Evolutionary conservation across 2,888 invertebrate species (phyloP), one percentile per base, ranked within the genome.

Genomic region (Actias luna): DNA sequence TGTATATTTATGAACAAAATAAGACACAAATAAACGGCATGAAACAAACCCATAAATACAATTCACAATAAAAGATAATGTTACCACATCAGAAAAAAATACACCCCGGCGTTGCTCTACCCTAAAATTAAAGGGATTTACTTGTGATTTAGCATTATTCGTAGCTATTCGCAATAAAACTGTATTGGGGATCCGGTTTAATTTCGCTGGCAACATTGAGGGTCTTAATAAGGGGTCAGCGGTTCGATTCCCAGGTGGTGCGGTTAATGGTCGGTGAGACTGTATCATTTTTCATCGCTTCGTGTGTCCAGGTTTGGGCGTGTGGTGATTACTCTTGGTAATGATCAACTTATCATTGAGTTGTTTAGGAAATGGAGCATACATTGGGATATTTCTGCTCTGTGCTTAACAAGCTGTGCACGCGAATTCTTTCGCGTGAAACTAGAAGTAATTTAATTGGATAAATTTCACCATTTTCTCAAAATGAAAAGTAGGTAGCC

Each of bases 131-230:
- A 65, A 67, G 79, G 87, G 87, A 83, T 87, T 89, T 87, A 76
- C 74, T 64, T 70, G 82, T 87, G 88, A 89, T 89, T 86, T 89
- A 87, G 79, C 84, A 85, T 87, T 88, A 88, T 84, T 80, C 76
- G 78, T 70, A 65, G 76, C 84, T 82, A 80, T 87, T 86, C 82
- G 88, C 89, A 87, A 88, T 89, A 89, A 88, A 87, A 87, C 79
- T 79, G 83, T 83, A 85, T 82, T 81, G 85, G 78, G 87, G 85
- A 84, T 86, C 78, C 72, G 68, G 79, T 85, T 84, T 89, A 86
- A 89, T 89, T 87, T 83, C 70, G 78, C 70, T 79, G 77, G 83
- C 75, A 76, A 73, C 74, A 73, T 72, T 64, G 74, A 73, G 80
- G 73, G 70, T 68, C 64, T 70, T 64, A 69, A 46, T 31, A 33